Base-by-base conservation (phyloP, 2,797 vertebrate genomes). In the Bradypus variegatus region DNA sequence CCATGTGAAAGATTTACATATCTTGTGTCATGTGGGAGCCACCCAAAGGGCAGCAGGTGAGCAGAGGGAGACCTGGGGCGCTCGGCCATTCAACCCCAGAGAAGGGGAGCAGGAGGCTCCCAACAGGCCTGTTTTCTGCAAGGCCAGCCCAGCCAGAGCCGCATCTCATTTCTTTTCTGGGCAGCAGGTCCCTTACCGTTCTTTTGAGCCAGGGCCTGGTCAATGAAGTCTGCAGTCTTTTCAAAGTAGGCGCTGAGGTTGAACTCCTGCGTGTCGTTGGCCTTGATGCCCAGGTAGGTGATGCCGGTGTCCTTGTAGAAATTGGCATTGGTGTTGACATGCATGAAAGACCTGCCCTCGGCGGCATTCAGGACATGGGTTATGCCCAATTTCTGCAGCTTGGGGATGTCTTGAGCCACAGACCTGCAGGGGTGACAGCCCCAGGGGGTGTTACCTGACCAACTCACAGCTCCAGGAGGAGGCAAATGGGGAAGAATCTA, bases 321-420 rank as follows among this genome's bases (percentile, higher is more conserved):
- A 86, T 98, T 98, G 31, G 97, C 97, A 13, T 97, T 98, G 93
- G 99, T 99, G 97, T 99, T 99, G 96, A 99, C 99, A 2, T 99
- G 99, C 99, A 99, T 99, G 97, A 99, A 99, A 86, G 99, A 99
- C 96, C 98, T 99, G 82, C 99, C 99, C 95, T 99, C 99, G 0
- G 99, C 99, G 21, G 98, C 98, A 33, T 99, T 99, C 91, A 99
- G 98, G 95, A 99, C 97, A 2, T 99, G 99, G 16, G 99, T 99
- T 97, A 99, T 99, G 18, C 99, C 98, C 31, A 99, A 97, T 36
- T 97, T 98, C 97, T 99, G 98, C 96, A 99, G 97, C 89, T 97
- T 98, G 97, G 97, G 97, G 23, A 98, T 97, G 96, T 99, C 98
- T 97, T 99, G 99, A 89, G 99, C 99, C 75, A 99, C 98, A 93